These are phyloP conservation scores for Brachionus calyciflorus DNA, from an alignment of 1,140 invertebrate species.

Conservation along the genomic window DNA sequence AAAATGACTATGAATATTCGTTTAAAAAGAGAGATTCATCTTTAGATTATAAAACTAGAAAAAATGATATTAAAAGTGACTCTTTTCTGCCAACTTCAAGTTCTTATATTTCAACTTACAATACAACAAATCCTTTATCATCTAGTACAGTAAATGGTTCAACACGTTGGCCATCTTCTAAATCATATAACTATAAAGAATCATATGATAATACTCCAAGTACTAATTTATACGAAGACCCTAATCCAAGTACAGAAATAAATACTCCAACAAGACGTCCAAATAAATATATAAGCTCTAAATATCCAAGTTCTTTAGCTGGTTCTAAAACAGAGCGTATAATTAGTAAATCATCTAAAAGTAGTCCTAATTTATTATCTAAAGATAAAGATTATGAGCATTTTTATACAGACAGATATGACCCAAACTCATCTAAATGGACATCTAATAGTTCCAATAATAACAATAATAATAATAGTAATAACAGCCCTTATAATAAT, in stretches of 20 bases:
- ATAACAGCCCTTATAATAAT: constrained; percentile 15
- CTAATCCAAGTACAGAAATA: background rate
- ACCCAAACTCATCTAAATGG: background rate
- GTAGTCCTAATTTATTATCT: constrained; percentile 32
- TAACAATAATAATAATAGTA: no score
- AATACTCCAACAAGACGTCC: background rate
- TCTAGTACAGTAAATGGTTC: background rate
- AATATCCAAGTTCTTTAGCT: background rate
- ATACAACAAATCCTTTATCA: background rate
- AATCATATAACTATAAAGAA: background rate
- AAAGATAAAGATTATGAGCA: constrained; percentile 41
- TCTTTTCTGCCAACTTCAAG: background rate
- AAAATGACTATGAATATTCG: background rate
- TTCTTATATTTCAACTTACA: constrained; percentile 13
- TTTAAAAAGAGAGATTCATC: constrained; percentile 24
- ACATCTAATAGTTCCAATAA: background rate
- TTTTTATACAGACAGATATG: constrained; percentile 23
- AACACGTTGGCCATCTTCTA: background rate
- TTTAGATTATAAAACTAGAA: background rate
- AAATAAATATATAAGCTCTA: constrained; percentile 28
- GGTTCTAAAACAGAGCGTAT: constrained; percentile 42
- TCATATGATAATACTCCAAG: background rate
- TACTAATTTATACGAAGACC: background rate
- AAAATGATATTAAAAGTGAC: background rate
- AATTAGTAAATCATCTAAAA: constrained; percentile 32